Base-by-base conservation (phyloP, 2,113 vertebrate genomes). In the Microcebus griseorufus region DNA sequence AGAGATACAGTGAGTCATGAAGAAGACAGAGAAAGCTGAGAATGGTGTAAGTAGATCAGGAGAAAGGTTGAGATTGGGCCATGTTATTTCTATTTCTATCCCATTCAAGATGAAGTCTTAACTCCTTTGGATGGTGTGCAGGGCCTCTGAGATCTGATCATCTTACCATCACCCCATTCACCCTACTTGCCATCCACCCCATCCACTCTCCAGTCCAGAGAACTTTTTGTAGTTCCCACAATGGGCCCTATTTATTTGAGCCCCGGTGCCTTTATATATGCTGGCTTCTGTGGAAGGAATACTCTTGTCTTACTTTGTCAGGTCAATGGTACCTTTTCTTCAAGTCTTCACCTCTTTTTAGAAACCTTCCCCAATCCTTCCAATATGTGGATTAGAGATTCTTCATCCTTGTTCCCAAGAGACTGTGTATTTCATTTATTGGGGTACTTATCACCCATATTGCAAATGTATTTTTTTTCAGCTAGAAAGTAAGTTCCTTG, bases 261-360 rank as follows among this genome's bases (percentile, higher is more conserved):
- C 13, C 34, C 72, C 0, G 5, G 9, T 73, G 17, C 2, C 29
- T n/a, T 37, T 94, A 29, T 10, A 0, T 3, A 27, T 29, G 1
- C 22, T 85, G 32, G 1, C 39, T 70, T 97, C 39, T 42, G 48
- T 88, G 18, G 29, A 55, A 53, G 17, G 55, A 45, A 69, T 29
- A 20, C 18, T 29, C 13, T 73, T 69, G 3, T 23, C 29, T 73
- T 29, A 39, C 8, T 42, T 76, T 72, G 9, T 73, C 12, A 78
- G 37, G 7, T 65, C 53, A 89, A 0, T 90, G 25, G 32, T 42
- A 27, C 18, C 2, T 29, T 87, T 88, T 70, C 23, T 85, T 76
- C 27, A 37, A 69, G 72, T 53, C 12, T 20, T 92, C 4, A n/a
- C 27, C n/a, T 94, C 18, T 62, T 64, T 90, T 80, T 65, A 79